Percentiles rank a stretch among this genome's conserved stretches.
Conservation (phyloP, 2,888 invertebrate genomes). For the Unio pictorum region DNA sequence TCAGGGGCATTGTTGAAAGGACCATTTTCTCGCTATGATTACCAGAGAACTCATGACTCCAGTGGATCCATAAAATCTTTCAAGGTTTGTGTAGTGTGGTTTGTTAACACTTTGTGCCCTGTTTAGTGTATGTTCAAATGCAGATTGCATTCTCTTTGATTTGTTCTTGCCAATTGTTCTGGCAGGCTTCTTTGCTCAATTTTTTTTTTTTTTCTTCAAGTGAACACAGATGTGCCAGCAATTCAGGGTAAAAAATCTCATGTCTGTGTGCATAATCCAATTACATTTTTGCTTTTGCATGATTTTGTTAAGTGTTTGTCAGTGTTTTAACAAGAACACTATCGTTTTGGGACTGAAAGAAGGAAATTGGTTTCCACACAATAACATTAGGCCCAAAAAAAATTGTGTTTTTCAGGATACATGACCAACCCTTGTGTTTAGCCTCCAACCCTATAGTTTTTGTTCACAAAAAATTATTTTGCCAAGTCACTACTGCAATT, state of each 20-base stretch:
- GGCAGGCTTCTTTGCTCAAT: too few species aligned
- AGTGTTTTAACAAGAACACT: neutral
- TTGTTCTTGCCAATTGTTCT: too few species aligned
- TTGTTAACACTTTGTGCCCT: neutral
- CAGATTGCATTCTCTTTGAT: too few species aligned
- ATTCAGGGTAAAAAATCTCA: neutral
- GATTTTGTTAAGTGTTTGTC: neutral
- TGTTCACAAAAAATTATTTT: too few species aligned
- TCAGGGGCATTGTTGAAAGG: slow-evolving; percentile 94
- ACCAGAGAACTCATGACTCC: slow-evolving; percentile 91
- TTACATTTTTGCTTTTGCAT: neutral
- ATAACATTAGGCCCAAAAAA: too few species aligned
- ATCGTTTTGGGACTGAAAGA: too few species aligned
- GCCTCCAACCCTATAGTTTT: too few species aligned
- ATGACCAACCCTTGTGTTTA: too few species aligned
- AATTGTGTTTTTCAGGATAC: too few species aligned
- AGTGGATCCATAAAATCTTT: slow-evolving; percentile 93
- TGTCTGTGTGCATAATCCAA: neutral
- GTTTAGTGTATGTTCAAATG: too few species aligned
- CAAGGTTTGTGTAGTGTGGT: slow-evolving; percentile 75
- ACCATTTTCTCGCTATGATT: slow-evolving; percentile 97
- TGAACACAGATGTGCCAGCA: neutral
- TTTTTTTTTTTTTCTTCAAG: neutral
- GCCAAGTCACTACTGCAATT: too few species aligned
- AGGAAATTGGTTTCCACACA: too few species aligned